These are phyloP conservation scores for Gopherus evgoodei DNA, from an alignment of 2,113 vertebrate genomes.

Conservation along the genomic window DNA sequence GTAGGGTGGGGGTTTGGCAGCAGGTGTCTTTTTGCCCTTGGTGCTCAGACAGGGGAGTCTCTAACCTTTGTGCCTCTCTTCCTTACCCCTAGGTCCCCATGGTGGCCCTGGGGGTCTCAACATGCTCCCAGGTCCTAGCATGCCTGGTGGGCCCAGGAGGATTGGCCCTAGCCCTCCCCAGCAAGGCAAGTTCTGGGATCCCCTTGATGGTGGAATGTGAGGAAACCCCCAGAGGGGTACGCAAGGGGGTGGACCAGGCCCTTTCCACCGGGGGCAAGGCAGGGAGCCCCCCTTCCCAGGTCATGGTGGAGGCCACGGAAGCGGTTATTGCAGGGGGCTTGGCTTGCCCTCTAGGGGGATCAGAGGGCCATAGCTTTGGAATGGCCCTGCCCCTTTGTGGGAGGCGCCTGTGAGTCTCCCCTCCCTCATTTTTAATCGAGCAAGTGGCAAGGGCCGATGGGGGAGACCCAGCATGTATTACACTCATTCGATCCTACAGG, in stretches of 20 bases:
- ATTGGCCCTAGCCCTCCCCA: constrained; percentile 90
- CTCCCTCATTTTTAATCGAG: neutral
- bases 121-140: constrained; percentile 65
- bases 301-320: constrained; percentile 74
- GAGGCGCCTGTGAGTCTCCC: neutral
- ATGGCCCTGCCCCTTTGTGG: neutral
- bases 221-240: constrained; percentile 84
- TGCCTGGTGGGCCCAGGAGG: constrained; percentile 85
- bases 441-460: neutral
- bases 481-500: neutral
- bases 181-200: constrained; percentile 89
- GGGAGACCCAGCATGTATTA: neutral
- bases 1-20: neutral
- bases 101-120: constrained; percentile 66
- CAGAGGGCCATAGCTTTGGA: neutral
- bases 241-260: constrained; percentile 76
- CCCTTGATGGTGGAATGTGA: constrained; percentile 86
- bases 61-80: neutral
- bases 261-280: constrained; percentile 86
- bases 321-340: constrained; percentile 59
- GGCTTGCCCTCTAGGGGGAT: neutral
- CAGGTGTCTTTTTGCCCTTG: too few relatives aligned
- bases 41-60: neutral
- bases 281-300: constrained; percentile 85
- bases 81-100: constrained; percentile 66